These are phyloP conservation scores for Timandra comae DNA, from an alignment of 2,888 invertebrate species.

Conservation along the genomic window DNA sequence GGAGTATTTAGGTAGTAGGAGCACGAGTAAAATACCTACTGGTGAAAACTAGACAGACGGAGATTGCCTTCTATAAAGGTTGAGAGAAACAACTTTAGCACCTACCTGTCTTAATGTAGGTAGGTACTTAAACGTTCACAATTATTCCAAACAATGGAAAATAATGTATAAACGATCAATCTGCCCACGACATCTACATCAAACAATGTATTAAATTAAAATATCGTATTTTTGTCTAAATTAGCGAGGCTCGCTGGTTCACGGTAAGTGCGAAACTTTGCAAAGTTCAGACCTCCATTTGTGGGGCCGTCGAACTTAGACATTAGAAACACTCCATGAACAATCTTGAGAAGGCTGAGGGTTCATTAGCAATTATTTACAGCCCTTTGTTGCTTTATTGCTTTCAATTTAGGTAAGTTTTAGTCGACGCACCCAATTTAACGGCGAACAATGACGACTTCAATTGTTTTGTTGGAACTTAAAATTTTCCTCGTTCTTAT, in stretches of 20 bases:
- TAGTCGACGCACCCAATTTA: constrained; percentile 9
- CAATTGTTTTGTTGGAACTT: too few relatives aligned
- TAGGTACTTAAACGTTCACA: too few relatives aligned
- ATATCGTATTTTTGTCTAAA: not conserved
- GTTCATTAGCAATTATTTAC: constrained; percentile 49
- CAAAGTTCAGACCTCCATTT: constrained; percentile 16
- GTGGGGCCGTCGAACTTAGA: constrained; percentile 33
- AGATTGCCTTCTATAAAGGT: too few relatives aligned
- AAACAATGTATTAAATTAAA: not conserved
- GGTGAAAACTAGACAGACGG: too few relatives aligned
- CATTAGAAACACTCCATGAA: constrained; percentile 35
- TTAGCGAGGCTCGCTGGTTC: constrained; percentile 14
- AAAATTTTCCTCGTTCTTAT: too few relatives aligned
- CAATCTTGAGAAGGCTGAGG: constrained; percentile 24
- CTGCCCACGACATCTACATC: not conserved
- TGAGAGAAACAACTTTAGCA: too few relatives aligned
- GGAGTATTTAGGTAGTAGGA: too few relatives aligned
- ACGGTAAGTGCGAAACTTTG: constrained; percentile 26
- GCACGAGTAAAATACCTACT: too few relatives aligned
- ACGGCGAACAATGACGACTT: constrained; percentile 16
- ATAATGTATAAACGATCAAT: not conserved
- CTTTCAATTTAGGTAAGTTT: constrained; percentile 25
- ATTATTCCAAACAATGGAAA: too few relatives aligned
- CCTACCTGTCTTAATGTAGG: too few relatives aligned
- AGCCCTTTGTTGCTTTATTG: constrained; percentile 39